Conservation (phyloP, 2,113 vertebrate species). For the Sclerurus mexicanus region DNA sequence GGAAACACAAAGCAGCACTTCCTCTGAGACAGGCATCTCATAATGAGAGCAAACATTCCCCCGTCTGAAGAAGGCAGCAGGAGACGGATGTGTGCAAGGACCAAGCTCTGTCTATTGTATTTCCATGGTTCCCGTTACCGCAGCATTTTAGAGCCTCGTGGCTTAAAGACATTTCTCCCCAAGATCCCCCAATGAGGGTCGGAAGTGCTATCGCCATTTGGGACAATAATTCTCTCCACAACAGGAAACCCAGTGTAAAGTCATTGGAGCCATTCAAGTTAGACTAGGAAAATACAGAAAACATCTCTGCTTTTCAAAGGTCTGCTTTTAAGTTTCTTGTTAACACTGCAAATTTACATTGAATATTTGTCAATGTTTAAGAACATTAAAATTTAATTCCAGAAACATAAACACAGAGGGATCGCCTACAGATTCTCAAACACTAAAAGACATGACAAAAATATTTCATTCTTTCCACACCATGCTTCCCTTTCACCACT, state of each 20-base stretch:
- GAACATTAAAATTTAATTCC: background rate
- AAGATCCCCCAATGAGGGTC: background rate
- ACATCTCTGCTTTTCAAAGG: background rate
- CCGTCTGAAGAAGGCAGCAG: slow-evolving; percentile 40
- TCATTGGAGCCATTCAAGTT: background rate
- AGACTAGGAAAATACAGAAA: background rate
- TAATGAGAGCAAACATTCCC: slow-evolving; percentile 28
- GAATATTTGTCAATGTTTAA: background rate
- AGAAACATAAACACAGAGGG: background rate
- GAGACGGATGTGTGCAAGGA: background rate
- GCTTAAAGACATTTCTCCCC: background rate
- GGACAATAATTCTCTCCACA: background rate
- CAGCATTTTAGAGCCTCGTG: background rate
- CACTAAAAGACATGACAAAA: background rate
- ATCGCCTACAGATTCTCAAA: background rate
- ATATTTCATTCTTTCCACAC: background rate
- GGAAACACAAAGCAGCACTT: slow-evolving; percentile 18
- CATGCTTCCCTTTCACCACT: too few species aligned
- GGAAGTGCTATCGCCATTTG: background rate
- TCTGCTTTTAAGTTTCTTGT: background rate
- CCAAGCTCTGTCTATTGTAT: slow-evolving; percentile 4
- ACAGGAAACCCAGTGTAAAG: background rate
- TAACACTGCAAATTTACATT: background rate
- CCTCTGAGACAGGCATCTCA: background rate
- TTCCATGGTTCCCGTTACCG: background rate